Base-by-base conservation (phyloP, 2,888 invertebrate genomes). In the Aradus depressus region DNA sequence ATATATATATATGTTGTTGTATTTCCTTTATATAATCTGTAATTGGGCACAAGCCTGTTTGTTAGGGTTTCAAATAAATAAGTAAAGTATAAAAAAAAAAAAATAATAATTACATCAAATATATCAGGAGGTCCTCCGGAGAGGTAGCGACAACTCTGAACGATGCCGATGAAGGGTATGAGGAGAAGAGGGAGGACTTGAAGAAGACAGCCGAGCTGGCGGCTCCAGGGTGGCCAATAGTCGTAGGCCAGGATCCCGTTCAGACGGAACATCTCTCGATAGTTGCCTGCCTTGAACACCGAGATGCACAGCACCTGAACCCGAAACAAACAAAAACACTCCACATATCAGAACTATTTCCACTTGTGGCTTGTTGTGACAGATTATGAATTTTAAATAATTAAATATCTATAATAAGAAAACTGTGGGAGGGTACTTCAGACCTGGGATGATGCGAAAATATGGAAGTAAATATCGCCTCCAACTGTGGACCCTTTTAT, bases 71-170 rank as follows among this genome's bases (percentile, higher is more conserved):
- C 6, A 6, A 28, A 28, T 28, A 10, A 10, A 28, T 28, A 6
- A 28, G 8, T 28, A 28, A 28, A 10, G 10, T 28, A 28, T 10
- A 10, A 10, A 10, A 10, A 28, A 5, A 43, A 43, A 43, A 14
- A 32, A 26, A n/a, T 18, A 19, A 23, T 43, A 70, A 79, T 77
- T 70, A 90, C 89, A 66, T 90, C 89, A 50, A 89, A 75, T 62
- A 90, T 82, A 68, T 90, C 89, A 0, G 83, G 77, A n/a, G 88
- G 87, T 26, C 88, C 89, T 57, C 75, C 80, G 59, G 81, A 82
- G 61, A 91, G 72, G 67, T 89, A 90, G 42, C 83, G 74, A 63
- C 79, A 81, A 51, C 80, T 81, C 59, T 82, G 81, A 47, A 84
- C 73, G 60, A 84, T 75, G 1, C 81, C 84, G 0, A 80, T 76